phyloP scores from a whole-genome alignment of 2,797 vertebrate species.

The Phalanger gymnotis region DNA sequence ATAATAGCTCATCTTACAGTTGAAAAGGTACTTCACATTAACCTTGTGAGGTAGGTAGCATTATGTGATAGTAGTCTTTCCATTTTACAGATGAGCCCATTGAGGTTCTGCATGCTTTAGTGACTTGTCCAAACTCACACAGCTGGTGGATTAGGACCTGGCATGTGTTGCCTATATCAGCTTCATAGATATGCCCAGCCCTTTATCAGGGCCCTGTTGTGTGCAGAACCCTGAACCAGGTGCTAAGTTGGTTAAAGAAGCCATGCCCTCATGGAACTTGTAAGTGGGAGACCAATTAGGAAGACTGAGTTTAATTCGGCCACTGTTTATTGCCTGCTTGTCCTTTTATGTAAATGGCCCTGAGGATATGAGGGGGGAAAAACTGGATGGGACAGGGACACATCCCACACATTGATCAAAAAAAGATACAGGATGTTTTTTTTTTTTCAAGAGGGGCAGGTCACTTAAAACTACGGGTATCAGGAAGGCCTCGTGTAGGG shows the following conservation, averaged over 20 bases:
- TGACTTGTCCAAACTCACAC: background rate
- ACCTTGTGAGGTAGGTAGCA: background rate
- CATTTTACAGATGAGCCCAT: background rate
- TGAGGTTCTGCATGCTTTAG: background rate
- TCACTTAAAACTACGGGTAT: background rate
- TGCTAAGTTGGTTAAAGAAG: background rate
- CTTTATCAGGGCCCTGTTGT: background rate
- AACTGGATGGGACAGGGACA: background rate
- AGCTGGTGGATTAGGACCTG: background rate
- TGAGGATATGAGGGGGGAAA: accelerated
- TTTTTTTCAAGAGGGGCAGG: background rate
- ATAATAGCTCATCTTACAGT: background rate
- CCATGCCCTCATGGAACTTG: background rate
- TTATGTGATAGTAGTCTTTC: background rate
- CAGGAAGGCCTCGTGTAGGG: background rate
- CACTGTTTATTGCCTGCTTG: background rate
- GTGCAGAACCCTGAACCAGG: background rate
- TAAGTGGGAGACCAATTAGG: background rate
- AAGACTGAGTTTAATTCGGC: background rate
- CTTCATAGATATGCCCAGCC: background rate
- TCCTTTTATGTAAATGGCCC: background rate
- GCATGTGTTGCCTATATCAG: background rate
- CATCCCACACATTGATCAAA: background rate
- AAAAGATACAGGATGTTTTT: background rate
- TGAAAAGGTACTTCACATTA: background rate